Base-by-base conservation (phyloP, 2,797 vertebrate species). In the Chelmon rostratus region DNA sequence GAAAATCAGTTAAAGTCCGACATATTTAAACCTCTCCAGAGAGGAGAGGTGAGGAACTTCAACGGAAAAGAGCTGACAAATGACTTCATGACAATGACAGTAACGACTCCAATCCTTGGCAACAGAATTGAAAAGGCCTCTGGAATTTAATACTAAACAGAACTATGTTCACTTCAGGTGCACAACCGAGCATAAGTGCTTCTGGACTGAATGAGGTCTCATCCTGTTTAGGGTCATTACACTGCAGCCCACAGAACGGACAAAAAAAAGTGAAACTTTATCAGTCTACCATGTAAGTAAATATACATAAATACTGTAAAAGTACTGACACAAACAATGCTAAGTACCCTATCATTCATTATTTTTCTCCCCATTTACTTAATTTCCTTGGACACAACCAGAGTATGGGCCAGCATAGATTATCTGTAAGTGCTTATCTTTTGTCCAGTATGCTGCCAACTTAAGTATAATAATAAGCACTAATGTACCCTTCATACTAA, bases 101-200 rank as follows among this genome's bases (percentile, higher is more conserved):
- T 68, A 78, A 74, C 25, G 0, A 54, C 53, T 50, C 64, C 53
- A 31, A 40, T 67, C 52, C 50, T 42, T 13, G 3, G 69, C 47
- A 56, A 50, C 44, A 76, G 58, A 83, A 79, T 37, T 57, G 59
- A 81, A 84, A 19, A 57, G 59, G 71, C n/a, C n/a, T 5, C 18
- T 54, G 23, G 56, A 75, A 61, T 77, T 80, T 79, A 78, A 76
- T 68, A 76, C 33, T 81, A 73, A 76, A 37, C 40, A 57, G 47
- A 77, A 72, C 66, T 63, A 33, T 59, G 79, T 69, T 75, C 38
- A 4, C 68, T 79, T 73, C 47, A 81, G 57, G 31, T 70, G 58
- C 40, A 71, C 38, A 80, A 56, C n/a, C 21, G 16, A 35, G 56
- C 9, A 1, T 3, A 28, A 53, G 62, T 42, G 72, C 63, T 35